Evolutionary conservation across 2,113 vertebrate genomes (phyloP).

Genomic region (Sander vitreus): DNA sequence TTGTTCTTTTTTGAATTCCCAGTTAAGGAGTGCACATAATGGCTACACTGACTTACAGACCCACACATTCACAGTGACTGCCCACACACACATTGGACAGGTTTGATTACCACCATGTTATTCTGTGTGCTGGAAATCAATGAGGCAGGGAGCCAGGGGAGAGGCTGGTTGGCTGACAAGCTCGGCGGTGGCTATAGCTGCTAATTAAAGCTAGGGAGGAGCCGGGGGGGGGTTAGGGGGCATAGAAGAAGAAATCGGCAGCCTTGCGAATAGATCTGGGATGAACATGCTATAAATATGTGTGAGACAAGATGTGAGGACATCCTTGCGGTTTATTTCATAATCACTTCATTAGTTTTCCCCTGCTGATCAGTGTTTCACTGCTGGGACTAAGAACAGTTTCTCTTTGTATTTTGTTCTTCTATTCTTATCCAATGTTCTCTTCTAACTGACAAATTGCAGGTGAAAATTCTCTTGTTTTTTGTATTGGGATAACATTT

Average conservation of each 20-base stretch:
- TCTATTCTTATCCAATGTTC: background rate
- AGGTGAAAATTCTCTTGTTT: slow-evolving; percentile 7
- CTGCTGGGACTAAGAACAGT: background rate
- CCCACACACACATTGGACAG: slow-evolving; percentile 38
- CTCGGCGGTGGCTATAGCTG: slow-evolving; percentile 46
- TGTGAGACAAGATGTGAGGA: slow-evolving; percentile 18
- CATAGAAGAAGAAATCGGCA: slow-evolving; percentile 28
- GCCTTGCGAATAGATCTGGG: slow-evolving; percentile 40
- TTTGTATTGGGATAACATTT: background rate
- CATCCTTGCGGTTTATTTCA: slow-evolving; percentile 35
- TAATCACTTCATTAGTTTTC: slow-evolving; percentile 50
- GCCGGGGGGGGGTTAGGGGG: slow-evolving; percentile 34
- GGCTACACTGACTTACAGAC: slow-evolving; percentile 1
- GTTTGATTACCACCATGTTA: slow-evolving; percentile 62
- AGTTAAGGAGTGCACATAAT: slow-evolving; percentile 7
- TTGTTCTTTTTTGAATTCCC: background rate
- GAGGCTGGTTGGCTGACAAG: slow-evolving; percentile 42
- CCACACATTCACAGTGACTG: slow-evolving; percentile 18
- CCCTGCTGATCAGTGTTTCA: slow-evolving; percentile 9
- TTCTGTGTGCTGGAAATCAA: slow-evolving; percentile 65
- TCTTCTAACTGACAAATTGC: slow-evolving; percentile 22
- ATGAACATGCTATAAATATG: slow-evolving; percentile 40
- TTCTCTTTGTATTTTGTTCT: background rate
- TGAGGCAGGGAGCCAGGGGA: slow-evolving; percentile 64
- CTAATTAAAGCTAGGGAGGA: slow-evolving; percentile 66